phyloP scores from a whole-genome alignment of 1,140 invertebrate genomes.

The Physella acuta region DNA sequence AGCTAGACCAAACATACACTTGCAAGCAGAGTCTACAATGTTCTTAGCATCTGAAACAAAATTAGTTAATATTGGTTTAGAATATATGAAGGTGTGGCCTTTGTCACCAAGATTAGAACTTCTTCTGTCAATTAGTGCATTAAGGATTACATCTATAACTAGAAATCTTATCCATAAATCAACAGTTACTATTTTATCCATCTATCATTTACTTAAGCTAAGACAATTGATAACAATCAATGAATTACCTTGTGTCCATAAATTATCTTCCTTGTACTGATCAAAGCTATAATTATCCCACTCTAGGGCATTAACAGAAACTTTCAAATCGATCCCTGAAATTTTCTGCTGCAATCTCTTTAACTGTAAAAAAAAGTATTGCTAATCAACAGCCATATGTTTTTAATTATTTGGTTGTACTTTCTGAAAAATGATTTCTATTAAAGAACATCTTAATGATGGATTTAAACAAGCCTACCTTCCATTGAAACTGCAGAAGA shows the following conservation, averaged over 20 bases:
- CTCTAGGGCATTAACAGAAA: conserved; percentile 29
- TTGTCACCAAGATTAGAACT: too few species aligned
- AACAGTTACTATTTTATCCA: too few species aligned
- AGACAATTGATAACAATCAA: too few species aligned
- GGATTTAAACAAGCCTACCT: conserved; percentile 23
- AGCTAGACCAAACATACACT: conserved; percentile 51
- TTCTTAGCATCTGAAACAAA: conserved; percentile 37
- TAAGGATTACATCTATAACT: too few species aligned
- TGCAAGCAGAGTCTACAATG: conserved; percentile 40
- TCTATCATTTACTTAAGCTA: too few species aligned
- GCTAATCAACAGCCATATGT: too few species aligned
- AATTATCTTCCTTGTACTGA: conserved; percentile 32
- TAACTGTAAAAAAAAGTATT: conserved; percentile 33
- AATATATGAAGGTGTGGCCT: too few species aligned
- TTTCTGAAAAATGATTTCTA: too few species aligned
- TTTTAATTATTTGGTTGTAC: too few species aligned
- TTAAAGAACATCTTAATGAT: too few species aligned
- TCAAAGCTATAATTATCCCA: conserved; percentile 37
- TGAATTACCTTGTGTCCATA: conserved; percentile 38
- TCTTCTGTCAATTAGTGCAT: too few species aligned
- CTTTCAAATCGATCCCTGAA: conserved; percentile 19
- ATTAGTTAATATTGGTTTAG: neutral
- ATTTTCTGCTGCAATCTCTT: conserved; percentile 31
- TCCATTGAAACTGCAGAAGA: conserved; percentile 31
- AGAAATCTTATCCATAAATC: too few species aligned